Evolutionary conservation across 2,888 invertebrate genomes (phyloP).

Genomic region (Quadroppia sp.): DNA sequence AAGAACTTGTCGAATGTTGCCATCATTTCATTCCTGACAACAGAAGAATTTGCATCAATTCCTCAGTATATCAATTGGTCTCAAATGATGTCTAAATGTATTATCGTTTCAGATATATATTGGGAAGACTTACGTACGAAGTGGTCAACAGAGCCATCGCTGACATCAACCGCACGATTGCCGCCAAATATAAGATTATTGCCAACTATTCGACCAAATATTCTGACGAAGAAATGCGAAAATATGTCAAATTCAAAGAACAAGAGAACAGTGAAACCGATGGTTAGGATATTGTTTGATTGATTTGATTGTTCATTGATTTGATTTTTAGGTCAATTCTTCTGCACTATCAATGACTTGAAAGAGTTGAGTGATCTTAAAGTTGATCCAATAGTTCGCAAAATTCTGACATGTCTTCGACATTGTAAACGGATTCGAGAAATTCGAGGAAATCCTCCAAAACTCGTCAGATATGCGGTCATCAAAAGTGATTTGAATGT

Average conservation of each 20-base stretch:
- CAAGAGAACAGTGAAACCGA: constrained; percentile 52
- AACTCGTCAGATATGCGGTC: constrained; percentile 50
- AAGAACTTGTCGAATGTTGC: constrained; percentile 33
- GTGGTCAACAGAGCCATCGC: constrained; percentile 51
- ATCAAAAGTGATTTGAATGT: neutral
- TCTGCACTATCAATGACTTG: constrained; percentile 51
- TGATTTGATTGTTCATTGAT: neutral
- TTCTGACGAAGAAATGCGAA: constrained; percentile 46
- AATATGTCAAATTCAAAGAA: constrained; percentile 49
- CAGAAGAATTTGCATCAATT: constrained; percentile 51
- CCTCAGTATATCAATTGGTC: constrained; percentile 51
- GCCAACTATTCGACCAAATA: constrained; percentile 50
- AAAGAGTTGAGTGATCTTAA: constrained; percentile 50
- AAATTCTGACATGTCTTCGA: constrained; percentile 51
- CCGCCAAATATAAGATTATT: constrained; percentile 52
- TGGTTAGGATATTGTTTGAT: constrained; percentile 48
- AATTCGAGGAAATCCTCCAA: constrained; percentile 50
- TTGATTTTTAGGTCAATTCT: constrained; percentile 50
- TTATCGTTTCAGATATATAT: constrained; percentile 51
- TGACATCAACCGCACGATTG: constrained; percentile 51
- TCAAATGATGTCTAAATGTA: neutral
- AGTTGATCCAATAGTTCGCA: constrained; percentile 49
- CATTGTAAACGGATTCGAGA: constrained; percentile 52
- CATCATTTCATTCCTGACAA: constrained; percentile 50
- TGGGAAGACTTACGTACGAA: constrained; percentile 52